Evolutionary conservation across 2,888 invertebrate genomes (phyloP), one percentile per base, ranked within the genome.

Genomic region (Acanthosoma haemorrhoidale): DNA sequence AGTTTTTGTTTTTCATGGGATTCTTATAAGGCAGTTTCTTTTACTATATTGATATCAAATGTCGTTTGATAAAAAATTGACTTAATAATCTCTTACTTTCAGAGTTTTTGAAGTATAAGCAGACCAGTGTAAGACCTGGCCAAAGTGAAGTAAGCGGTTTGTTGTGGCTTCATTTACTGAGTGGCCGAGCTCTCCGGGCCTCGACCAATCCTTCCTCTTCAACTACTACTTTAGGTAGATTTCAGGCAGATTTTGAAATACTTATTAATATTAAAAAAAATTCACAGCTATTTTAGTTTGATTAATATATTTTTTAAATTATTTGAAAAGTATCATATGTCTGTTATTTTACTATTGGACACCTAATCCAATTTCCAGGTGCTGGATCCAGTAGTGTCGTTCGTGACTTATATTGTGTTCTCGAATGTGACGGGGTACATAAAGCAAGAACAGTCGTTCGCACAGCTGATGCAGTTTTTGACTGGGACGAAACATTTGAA

Each of bases 401-500:
- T 73, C 83, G 96, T 73, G 98, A 99, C 81, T 83, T 99, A 72
- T 99, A 99, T 81, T 98, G 98, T 80, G 98, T 99, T 36, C 84
- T 99, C 72, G 98, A 99, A 81, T 94, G 97, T 78, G 97, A 97
- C 81, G 86, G 95, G 71, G 92, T 96, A 60, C 96, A 97, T 81
- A 96, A 96, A 82, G 97, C 96, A 34, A 84, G 97, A 70, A 97
- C 96, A 29, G 96, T 96, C 78, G 96, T 97, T 32, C 87, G 96
- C 69, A 96, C 95, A 1, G 96, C 96, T 3, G 96, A 96, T 80
- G 86, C 96, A 59, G 94, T 95, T 79, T 98, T 97, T 80, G 96
- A 98, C 81, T 99, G 99, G 99, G 96, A 98, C 79, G 99, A 99
- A 80, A 94, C 95, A 15, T 99, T 99, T 79, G 98, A 99, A 79